Evolutionary conservation across 2,888 invertebrate genomes (phyloP).

Genomic region (Lasioglossum vierecki): DNA sequence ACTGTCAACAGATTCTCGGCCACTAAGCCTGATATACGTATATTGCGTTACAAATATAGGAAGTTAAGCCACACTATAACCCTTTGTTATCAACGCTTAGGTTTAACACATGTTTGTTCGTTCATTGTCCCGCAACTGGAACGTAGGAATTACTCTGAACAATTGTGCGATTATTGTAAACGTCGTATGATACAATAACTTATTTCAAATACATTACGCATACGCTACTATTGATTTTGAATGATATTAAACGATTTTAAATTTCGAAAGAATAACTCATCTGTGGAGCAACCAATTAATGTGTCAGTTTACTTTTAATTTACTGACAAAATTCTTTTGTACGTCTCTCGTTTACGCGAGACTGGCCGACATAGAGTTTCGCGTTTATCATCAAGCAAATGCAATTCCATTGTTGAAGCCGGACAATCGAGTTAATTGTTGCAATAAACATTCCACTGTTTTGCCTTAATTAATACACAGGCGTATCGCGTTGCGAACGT

Average conservation of each 20-base stretch:
- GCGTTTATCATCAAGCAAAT: not conserved
- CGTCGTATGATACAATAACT: not conserved
- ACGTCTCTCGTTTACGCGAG: not conserved
- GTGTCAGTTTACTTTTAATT: not conserved
- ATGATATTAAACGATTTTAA: not conserved
- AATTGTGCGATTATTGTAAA: too few relatives aligned
- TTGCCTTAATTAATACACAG: slow-evolving; percentile 5
- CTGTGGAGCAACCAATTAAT: not conserved
- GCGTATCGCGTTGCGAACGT: not conserved
- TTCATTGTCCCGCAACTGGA: not conserved
- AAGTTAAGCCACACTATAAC: slow-evolving; percentile 12
- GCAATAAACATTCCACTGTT: not conserved
- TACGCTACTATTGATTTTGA: too few relatives aligned
- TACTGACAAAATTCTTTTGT: not conserved
- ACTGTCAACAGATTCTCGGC: slow-evolving; percentile 14
- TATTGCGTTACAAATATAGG: slow-evolving; percentile 19
- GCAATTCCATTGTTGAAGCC: not conserved
- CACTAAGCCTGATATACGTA: slow-evolving; percentile 18
- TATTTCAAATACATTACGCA: too few relatives aligned
- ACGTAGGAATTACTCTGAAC: not conserved
- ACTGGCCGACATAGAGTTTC: not conserved
- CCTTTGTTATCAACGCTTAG: slow-evolving; percentile 6
- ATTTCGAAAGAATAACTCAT: not conserved
- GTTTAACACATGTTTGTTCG: not conserved
- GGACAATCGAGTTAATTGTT: slow-evolving; percentile 34